phyloP scores from a whole-genome alignment of 2,888 invertebrate species.

The Pollenia labialis region DNA sequence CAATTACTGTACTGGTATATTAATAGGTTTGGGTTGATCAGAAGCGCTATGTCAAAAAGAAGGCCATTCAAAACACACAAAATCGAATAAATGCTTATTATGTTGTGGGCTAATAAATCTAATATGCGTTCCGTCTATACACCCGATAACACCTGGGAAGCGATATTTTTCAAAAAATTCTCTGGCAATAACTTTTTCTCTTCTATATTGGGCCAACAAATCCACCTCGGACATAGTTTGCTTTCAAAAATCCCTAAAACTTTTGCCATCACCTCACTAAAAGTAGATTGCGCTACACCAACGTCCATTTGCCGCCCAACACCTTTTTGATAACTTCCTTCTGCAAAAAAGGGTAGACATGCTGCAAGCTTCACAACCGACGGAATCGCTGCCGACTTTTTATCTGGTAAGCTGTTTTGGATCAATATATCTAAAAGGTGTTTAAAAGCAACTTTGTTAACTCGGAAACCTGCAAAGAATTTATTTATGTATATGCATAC shows the following conservation, averaged over 20 bases:
- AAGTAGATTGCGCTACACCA: conserved; percentile 5
- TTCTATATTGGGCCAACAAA: background rate
- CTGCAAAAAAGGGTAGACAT: background rate
- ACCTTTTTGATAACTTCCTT: conserved; percentile 2
- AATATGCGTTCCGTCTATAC: no score
- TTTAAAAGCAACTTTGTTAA: background rate
- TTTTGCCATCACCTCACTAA: background rate
- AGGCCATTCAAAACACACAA: no score
- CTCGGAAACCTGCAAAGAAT: no score
- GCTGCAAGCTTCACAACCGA: background rate
- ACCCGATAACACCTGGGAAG: no score
- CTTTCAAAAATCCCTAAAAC: conserved; percentile 5
- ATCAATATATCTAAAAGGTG: conserved; percentile 4
- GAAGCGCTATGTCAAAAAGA: no score
- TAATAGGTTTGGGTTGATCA: rapidly evolving
- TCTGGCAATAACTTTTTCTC: no score
- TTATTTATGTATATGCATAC: no score
- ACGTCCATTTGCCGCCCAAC: conserved; percentile 14
- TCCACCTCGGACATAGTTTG: background rate
- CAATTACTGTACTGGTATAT: no score
- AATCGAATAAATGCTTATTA: no score
- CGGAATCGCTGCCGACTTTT: conserved; percentile 7
- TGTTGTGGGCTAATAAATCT: no score
- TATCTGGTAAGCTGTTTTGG: background rate
- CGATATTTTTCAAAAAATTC: no score